A percentile compares a stretch with the other conserved stretches of the same genome.
Conservation (phyloP, 2,888 invertebrate genomes). For the Bombylius major region DNA sequence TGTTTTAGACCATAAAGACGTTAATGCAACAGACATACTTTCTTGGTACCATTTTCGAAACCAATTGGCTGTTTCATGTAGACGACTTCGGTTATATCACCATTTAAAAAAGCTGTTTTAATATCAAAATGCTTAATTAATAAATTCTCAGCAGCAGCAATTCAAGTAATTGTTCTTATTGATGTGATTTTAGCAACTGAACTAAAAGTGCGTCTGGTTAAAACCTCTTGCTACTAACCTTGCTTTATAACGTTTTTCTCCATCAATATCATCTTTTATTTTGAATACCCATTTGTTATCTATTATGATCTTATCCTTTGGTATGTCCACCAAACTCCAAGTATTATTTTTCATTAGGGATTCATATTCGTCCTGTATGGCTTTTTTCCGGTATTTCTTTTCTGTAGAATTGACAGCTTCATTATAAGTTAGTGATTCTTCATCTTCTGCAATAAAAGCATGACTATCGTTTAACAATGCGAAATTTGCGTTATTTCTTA, state of each 20-base stretch:
- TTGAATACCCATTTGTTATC: conserved; percentile 17
- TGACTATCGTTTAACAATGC: neutral
- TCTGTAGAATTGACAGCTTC: conserved; percentile 6
- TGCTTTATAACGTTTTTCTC: conserved; percentile 11
- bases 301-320: conserved; percentile 13
- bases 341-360: conserved; percentile 14
- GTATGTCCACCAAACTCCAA: conserved; percentile 12
- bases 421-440: conserved; percentile 8
- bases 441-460: neutral
- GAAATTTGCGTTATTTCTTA: neutral
- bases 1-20: conserved; percentile 20
- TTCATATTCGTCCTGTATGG: conserved; percentile 11
- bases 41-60: conserved; percentile 11
- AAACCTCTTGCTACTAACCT: conserved; percentile 15
- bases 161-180: conserved; percentile 7
- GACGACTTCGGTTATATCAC: conserved; percentile 11
- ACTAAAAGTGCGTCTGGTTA: conserved; percentile 16
- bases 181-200: conserved; percentile 11
- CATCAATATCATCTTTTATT: conserved; percentile 6
- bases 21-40: conserved; percentile 15
- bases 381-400: conserved; percentile 5
- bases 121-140: conserved; percentile 15
- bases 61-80: conserved; percentile 15
- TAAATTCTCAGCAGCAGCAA: conserved; percentile 6
- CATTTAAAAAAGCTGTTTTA: conserved; percentile 16